phyloP scores from a whole-genome alignment of 2,888 invertebrate species.

The Machimus rusticus region DNA sequence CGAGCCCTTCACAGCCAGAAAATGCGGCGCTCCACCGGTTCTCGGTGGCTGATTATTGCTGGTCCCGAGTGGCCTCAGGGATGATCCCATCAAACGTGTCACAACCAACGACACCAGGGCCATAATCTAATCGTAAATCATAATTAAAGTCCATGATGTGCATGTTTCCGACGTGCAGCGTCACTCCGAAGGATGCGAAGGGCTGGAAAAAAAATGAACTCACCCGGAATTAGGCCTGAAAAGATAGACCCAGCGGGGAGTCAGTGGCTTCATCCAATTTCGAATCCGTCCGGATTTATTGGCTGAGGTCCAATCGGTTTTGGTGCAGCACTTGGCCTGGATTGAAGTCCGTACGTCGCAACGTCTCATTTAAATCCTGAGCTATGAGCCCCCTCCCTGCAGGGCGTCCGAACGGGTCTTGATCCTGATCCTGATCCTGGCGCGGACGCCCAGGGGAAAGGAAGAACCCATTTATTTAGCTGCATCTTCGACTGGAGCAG shows the following conservation, averaged over 20 bases:
- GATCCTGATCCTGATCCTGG: background rate
- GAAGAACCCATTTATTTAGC: background rate
- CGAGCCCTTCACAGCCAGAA: background rate
- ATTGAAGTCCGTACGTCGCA: background rate
- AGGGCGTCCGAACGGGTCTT: background rate
- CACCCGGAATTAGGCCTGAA: background rate
- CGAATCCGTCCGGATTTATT: background rate
- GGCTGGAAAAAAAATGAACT: background rate
- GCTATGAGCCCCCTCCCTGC: background rate
- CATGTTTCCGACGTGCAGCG: constrained; percentile 6
- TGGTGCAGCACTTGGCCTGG: background rate
- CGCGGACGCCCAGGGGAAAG: background rate
- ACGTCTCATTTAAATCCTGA: constrained; percentile 34
- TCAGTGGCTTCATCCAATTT: background rate
- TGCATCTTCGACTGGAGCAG: background rate
- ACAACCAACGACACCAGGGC: background rate
- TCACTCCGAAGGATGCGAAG: background rate
- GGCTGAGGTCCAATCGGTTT: background rate
- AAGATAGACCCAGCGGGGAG: background rate
- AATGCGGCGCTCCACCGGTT: background rate
- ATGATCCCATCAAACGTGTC: constrained; percentile 13
- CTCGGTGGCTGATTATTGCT: background rate
- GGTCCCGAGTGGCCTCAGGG: background rate
- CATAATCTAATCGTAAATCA: constrained; percentile 35
- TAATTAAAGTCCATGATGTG: constrained; percentile 31